Evolutionary conservation across 2,113 vertebrate genomes (phyloP), one percentile per base, ranked within the genome.

Genomic region (Perca flavescens): DNA sequence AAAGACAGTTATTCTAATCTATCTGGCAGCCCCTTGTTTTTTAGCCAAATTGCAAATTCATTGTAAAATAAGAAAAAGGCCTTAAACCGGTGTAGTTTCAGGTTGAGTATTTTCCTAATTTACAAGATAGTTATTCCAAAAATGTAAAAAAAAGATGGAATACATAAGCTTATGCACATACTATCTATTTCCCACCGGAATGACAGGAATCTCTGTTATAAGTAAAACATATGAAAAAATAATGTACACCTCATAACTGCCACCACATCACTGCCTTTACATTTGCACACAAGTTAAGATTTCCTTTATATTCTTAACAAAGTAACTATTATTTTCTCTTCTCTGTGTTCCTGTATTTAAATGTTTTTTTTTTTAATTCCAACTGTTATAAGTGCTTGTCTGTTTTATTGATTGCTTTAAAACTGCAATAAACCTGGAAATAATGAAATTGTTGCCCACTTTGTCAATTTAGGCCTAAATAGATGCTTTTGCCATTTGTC

Each of bases 401-500:
- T 58, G 66, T 78, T 71, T 83, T 49, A 54, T 28, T 13, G 25
- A 56, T 78, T 54, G 68, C 83, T 90, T 90, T 69, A 76, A n/a
- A 80, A 60, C 71, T 80, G 53, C 80, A 88, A 92, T 93, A 91
- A 93, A 93, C 34, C 66, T 65, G 65, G 15, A 73, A 79, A 70
- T 67, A 50, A 73, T 40, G 4, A 61, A 17, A 11, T 0, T 1
- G 3, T 49, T 49, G 21, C 31, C 10, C 15, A 10, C 6, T 34
- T 58, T n/a, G 31, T 43, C 40, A 43, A 43, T 43, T 43, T 43
- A 43, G 40, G 1, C 9, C 10, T 43, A 43, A 43, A 43, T 43
- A 43, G 10, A 11, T 43, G 11, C 40, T 43, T 43, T 43, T 43
- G 2, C 13, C 56, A 15, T 36, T 19, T 5, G 40, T 25, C 14